Base-by-base conservation (phyloP, 2,113 vertebrate genomes). In the Polyodon spathula region DNA sequence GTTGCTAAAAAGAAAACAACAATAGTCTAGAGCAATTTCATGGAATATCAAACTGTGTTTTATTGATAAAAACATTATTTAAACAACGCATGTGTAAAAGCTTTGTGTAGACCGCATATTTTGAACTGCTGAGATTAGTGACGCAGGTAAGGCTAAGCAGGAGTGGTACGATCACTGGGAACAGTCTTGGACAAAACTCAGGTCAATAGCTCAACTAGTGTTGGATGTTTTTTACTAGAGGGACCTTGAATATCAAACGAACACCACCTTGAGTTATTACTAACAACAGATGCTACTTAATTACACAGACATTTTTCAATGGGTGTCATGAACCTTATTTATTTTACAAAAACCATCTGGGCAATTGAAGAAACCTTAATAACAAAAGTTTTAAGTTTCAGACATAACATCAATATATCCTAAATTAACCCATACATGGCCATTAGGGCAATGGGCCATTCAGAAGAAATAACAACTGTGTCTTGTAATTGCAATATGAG, bases 381-480 rank as follows among this genome's bases (percentile, higher is more conserved):
- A 82, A 82, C 70, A 77, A 84, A 79, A 52, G 57, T 75, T 76
- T 44, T 72, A 73, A 69, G 82, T 82, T 68, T 81, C 77, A 85
- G 80, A 76, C 83, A 84, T 83, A 85, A 81, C 76, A 84, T 76
- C 71, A 66, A 63, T 71, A 77, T 72, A 82, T 85, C 81, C 78
- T 71, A 68, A 77, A 75, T 82, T 82, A 86, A 88, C 87, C 77
- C 71, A 68, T 82, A 87, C 79, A 83, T 70, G 70, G 61, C 84
- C 84, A 88, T 87, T 87, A 87, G 79, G 81, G 76, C 84, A 86
- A 86, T 86, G 81, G 84, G 72, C 79, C 76, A 78, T 82, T 86
- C 77, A 76, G 56, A 65, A 60, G 64, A 40, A 40, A 58, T 64
- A 69, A 68, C 60, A 37, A 60, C 66, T 14, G 60, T 27, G 60